A percentile compares a stretch with the other conserved stretches of the same genome.
Evolutionary conservation across 2,797 vertebrate genomes (phyloP).

Genomic region (Enteromius thamalakanensis): DNA sequence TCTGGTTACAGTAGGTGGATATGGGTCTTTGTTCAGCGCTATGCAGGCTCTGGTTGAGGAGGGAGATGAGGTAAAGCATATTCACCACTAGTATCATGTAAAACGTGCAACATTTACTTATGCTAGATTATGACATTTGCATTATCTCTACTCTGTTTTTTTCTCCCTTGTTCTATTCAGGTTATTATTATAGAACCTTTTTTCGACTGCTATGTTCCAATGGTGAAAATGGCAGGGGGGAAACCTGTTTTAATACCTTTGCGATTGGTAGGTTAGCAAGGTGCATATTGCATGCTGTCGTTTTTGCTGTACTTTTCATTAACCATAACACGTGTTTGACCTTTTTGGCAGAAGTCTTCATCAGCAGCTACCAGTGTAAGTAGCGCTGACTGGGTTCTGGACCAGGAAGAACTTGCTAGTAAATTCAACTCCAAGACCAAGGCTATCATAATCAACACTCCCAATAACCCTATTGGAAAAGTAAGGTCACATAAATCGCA

Average conservation of each 20-base stretch:
- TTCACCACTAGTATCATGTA: slow-evolving; percentile 13
- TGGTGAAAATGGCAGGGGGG: slow-evolving; percentile 93
- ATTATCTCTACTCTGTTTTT: neutral
- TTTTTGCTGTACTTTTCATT: neutral
- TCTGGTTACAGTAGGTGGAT: slow-evolving; percentile 90
- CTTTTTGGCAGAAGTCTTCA: slow-evolving; percentile 76
- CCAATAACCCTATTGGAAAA: slow-evolving; percentile 94
- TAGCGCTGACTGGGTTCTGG: slow-evolving; percentile 89
- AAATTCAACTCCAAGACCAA: slow-evolving; percentile 95
- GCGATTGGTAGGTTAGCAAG: slow-evolving; percentile 80
- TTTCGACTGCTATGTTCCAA: slow-evolving; percentile 92
- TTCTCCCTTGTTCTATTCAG: slow-evolving; percentile 70
- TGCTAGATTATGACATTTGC: neutral
- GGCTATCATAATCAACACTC: slow-evolving; percentile 94
- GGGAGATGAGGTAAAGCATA: slow-evolving; percentile 85
- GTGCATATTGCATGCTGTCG: neutral
- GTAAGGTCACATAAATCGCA: slow-evolving; percentile 63
- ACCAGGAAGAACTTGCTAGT: slow-evolving; percentile 86
- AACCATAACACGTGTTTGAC: slow-evolving; percentile 12
- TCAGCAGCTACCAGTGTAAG: slow-evolving; percentile 67
- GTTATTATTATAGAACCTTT: slow-evolving; percentile 96
- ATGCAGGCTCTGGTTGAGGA: slow-evolving; percentile 90
- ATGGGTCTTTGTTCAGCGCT: slow-evolving; percentile 89
- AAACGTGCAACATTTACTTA: neutral
- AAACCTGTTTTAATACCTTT: slow-evolving; percentile 89